Conservation (phyloP, 2,113 vertebrate genomes). For the Steatornis caripensis region DNA sequence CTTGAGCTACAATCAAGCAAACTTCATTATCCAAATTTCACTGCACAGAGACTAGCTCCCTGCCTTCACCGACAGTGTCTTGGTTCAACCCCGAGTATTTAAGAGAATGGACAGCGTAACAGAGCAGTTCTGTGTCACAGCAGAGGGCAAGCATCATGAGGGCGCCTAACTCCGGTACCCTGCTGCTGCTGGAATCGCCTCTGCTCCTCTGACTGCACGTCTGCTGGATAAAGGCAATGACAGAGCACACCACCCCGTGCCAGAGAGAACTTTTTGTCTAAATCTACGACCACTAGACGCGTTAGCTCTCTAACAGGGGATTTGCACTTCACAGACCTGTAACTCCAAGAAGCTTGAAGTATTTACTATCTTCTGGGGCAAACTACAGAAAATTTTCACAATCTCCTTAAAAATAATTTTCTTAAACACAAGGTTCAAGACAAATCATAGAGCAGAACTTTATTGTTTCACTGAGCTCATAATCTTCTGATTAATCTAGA, state of each 20-base stretch:
- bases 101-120: rapidly evolving
- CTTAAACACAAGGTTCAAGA: background rate
- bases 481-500: background rate
- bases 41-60: rapidly evolving
- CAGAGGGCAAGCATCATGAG: rapidly evolving
- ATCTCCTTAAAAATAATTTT: background rate
- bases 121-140: background rate
- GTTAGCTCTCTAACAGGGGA: rapidly evolving
- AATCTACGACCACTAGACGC: rapidly evolving
- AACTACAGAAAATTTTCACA: background rate
- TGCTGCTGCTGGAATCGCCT: background rate
- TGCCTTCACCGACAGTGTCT: rapidly evolving
- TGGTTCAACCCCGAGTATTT: rapidly evolving
- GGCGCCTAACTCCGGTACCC: too few species aligned
- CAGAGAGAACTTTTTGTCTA: background rate
- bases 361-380: background rate
- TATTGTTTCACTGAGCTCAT: rapidly evolving
- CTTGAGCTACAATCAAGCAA: rapidly evolving
- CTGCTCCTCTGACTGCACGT: background rate
- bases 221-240: background rate
- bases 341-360: background rate
- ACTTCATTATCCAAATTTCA: background rate
- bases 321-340: rapidly evolving
- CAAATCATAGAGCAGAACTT: rapidly evolving
- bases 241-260: rapidly evolving